Conservation (phyloP, 2,113 vertebrate species). For the Brevimyrus niger region DNA sequence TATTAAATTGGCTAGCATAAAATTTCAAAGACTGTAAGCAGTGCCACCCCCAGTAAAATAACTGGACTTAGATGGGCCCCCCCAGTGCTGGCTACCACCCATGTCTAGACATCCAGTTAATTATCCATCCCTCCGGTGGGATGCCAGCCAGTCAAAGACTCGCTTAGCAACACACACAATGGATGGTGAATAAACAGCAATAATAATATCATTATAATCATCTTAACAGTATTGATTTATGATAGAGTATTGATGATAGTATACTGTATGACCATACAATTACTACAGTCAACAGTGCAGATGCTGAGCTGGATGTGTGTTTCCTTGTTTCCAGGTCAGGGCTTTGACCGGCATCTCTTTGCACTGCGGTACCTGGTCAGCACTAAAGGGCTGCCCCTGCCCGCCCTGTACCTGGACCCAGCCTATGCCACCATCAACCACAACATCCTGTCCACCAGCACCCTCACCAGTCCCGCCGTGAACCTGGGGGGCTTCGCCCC, state of each 20-base stretch:
- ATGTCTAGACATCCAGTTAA: no score
- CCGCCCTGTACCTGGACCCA: conserved; percentile 73
- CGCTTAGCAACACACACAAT: background rate
- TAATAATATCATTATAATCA: background rate
- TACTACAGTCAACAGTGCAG: background rate
- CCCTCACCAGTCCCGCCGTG: conserved; percentile 75
- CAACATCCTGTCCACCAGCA: conserved; percentile 93
- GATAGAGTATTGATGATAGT: background rate
- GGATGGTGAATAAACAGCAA: background rate
- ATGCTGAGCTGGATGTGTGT: background rate
- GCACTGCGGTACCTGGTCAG: conserved; percentile 66
- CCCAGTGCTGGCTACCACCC: no score
- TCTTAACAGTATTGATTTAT: background rate
- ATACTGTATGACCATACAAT: background rate
- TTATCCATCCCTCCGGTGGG: background rate
- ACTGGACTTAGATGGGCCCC: no score
- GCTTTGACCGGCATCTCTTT: conserved; percentile 92
- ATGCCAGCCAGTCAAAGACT: background rate
- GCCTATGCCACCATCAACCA: conserved; percentile 81
- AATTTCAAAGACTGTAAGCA: no score
- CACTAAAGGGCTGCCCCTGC: conserved; percentile 59
- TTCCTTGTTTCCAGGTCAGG: conserved; percentile 70
- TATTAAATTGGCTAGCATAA: no score
- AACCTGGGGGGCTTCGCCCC: conserved; percentile 83
- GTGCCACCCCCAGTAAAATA: no score